phyloP scores from a whole-genome alignment of 2,113 vertebrate species.

The Paradoxurus hermaphroditus region DNA sequence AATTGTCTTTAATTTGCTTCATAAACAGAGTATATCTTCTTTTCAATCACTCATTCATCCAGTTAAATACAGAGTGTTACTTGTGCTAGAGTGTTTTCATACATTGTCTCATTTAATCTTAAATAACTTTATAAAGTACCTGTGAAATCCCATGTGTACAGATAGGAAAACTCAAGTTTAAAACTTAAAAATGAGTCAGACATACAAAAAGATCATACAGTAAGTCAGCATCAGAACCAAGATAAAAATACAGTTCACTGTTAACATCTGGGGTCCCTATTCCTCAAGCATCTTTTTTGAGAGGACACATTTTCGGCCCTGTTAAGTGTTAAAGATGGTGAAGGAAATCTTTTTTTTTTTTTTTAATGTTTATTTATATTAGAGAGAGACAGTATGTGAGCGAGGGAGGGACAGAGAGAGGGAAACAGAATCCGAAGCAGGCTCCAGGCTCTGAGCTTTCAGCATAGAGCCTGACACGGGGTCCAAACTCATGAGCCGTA shows the following conservation, averaged over 20 bases:
- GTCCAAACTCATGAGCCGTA: not conserved
- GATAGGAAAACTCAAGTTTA: not conserved
- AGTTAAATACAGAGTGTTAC: not conserved
- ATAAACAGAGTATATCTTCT: not conserved
- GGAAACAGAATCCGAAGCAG: not conserved
- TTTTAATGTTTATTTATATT: not conserved
- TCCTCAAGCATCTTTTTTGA: not conserved
- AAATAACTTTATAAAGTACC: not conserved
- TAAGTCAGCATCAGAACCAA: not conserved
- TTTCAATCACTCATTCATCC: not conserved
- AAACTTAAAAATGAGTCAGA: not conserved
- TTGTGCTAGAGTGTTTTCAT: slow-evolving; percentile 1
- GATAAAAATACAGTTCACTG: not conserved
- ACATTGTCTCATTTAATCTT: not conserved
- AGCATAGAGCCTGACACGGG: not conserved
- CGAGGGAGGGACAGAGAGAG: not conserved
- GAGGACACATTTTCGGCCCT: not conserved
- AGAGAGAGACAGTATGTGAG: not conserved
- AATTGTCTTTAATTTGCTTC: slow-evolving; percentile 3
- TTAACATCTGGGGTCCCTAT: not conserved
- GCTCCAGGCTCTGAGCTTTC: not conserved
- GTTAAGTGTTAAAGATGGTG: not conserved
- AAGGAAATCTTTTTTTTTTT: not conserved
- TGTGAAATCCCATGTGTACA: not conserved
- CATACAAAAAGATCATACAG: not conserved